A percentile compares a stretch with the other conserved stretches of the same genome.
These are phyloP conservation scores for Cranoglanis bouderius DNA, from an alignment of 2,113 vertebrate species.

Conservation along the genomic window DNA sequence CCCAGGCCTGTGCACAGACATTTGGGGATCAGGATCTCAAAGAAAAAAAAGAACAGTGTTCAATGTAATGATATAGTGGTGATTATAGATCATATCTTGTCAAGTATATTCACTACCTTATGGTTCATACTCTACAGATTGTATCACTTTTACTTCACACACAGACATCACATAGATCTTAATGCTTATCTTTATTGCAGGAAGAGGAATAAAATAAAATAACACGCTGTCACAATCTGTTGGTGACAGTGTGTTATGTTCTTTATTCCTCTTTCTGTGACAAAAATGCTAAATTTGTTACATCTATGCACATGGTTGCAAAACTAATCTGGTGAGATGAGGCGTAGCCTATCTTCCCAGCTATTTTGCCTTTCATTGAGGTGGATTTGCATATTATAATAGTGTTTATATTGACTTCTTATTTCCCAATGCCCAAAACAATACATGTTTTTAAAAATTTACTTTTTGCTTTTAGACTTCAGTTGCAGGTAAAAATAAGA, in stretches of 20 bases:
- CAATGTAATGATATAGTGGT: background rate
- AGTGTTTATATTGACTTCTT: constrained; percentile 7
- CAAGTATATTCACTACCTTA: background rate
- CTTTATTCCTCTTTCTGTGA: background rate
- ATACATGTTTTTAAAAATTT: background rate
- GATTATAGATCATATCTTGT: background rate
- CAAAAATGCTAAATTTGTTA: constrained; percentile 18
- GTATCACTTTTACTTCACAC: background rate
- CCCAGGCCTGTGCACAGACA: background rate
- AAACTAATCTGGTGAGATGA: constrained; percentile 26
- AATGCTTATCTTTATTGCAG: background rate
- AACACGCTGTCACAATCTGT: constrained; percentile 10
- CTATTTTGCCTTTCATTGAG: constrained; percentile 1
- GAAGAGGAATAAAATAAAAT: background rate
- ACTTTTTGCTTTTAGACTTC: background rate
- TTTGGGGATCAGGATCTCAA: background rate
- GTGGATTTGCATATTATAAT: constrained; percentile 25
- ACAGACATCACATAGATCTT: background rate
- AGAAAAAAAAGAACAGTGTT: background rate
- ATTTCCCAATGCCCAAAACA: constrained; percentile 9
- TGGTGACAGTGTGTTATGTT: constrained; percentile 1
- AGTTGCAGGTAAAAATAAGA: background rate
- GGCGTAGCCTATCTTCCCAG: background rate
- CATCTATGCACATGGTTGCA: constrained; percentile 13
- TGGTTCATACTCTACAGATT: background rate